phyloP scores from a whole-genome alignment of 1,140 invertebrate species.

The Achroia grisella region DNA sequence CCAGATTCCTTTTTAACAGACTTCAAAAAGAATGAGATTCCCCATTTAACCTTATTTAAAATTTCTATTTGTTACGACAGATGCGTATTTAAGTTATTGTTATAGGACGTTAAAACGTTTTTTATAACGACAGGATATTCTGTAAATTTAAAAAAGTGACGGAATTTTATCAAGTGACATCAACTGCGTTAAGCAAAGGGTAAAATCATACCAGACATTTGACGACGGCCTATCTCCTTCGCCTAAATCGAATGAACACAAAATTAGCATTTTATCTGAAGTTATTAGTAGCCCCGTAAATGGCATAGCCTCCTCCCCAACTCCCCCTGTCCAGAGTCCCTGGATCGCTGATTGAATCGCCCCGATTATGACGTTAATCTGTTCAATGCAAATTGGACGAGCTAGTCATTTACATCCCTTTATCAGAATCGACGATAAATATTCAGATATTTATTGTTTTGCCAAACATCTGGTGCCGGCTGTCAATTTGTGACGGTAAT shows the following conservation, averaged over 20 bases:
- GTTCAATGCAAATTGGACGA: constrained; percentile 71
- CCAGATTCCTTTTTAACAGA: too few species aligned
- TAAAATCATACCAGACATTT: background rate
- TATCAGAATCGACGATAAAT: constrained; percentile 64
- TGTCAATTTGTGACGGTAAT: constrained; percentile 2
- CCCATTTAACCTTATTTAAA: too few species aligned
- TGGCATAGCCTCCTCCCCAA: constrained; percentile 16
- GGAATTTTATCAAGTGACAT: too few species aligned
- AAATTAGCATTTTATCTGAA: constrained; percentile 72
- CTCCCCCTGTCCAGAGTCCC: constrained; percentile 45
- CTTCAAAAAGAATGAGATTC: too few species aligned
- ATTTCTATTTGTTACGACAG: too few species aligned
- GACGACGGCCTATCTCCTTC: constrained; percentile 34
- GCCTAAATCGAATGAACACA: constrained; percentile 68
- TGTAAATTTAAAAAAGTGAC: too few species aligned
- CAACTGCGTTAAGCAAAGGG: background rate
- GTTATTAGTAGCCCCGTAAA: constrained; percentile 62
- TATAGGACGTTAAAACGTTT: too few species aligned
- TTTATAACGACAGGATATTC: too few species aligned
- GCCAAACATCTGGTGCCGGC: constrained; percentile 25
- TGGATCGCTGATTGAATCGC: constrained; percentile 68
- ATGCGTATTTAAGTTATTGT: too few species aligned
- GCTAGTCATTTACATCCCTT: constrained; percentile 69
- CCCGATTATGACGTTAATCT: constrained; percentile 72
- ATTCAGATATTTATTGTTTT: constrained; percentile 68